phyloP scores from a whole-genome alignment of 2,888 invertebrate species.

The Scaeva pyrastri region DNA sequence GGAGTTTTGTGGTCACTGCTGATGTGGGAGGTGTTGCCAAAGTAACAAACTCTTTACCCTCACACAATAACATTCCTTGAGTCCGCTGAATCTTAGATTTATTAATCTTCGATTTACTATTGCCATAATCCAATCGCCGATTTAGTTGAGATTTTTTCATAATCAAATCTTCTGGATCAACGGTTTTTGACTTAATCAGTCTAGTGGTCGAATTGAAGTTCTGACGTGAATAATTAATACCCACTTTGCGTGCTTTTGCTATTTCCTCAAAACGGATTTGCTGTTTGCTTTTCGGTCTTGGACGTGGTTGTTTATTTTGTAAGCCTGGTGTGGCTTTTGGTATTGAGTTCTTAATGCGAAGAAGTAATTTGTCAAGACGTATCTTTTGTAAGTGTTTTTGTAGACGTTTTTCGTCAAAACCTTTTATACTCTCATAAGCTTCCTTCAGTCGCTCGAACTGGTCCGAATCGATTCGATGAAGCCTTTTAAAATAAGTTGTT shows the following conservation, averaged over 20 bases:
- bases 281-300: conserved; percentile 15
- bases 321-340: neutral
- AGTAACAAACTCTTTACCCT: neutral
- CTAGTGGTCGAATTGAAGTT: conserved; percentile 24
- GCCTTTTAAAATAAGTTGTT: conserved; percentile 47
- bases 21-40: neutral
- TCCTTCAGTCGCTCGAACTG: conserved; percentile 50
- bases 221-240: conserved; percentile 49
- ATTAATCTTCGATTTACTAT: conserved; percentile 38
- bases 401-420: conserved; percentile 57
- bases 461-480: conserved; percentile 53
- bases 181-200: neutral
- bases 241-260: conserved; percentile 45
- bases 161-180: neutral
- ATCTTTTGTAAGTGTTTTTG: conserved; percentile 46
- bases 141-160: conserved; percentile 27
- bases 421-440: conserved; percentile 52
- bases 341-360: conserved; percentile 44
- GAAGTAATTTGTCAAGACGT: conserved; percentile 44
- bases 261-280: conserved; percentile 43
- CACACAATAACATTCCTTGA: neutral
- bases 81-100: conserved; percentile 10
- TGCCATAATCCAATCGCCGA: conserved; percentile 58
- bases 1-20: conserved; percentile 14
- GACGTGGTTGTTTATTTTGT: neutral